A percentile compares a stretch with the other conserved stretches of the same genome.
phyloP scores from a whole-genome alignment of 2,113 vertebrate genomes.

The Nesoenas mayeri region DNA sequence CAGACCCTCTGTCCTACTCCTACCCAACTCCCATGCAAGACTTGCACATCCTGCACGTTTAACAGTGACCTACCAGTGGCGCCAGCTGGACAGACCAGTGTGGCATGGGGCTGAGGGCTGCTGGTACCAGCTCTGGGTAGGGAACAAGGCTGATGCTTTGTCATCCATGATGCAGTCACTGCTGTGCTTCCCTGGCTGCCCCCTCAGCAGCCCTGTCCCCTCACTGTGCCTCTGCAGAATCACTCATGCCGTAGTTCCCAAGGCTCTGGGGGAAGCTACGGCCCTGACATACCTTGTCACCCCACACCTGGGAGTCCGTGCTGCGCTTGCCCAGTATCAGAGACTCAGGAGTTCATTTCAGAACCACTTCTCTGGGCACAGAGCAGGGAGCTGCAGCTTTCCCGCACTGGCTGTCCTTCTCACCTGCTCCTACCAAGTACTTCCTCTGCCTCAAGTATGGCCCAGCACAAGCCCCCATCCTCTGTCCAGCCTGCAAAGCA shows the following conservation, averaged over 20 bases:
- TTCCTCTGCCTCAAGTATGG: rapidly evolving
- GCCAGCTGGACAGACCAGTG: not conserved
- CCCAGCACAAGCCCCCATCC: not conserved
- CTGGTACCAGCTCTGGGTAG: not conserved
- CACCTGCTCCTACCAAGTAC: not conserved
- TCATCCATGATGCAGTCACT: not conserved
- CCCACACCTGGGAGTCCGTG: rapidly evolving
- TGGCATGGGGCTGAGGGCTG: not conserved
- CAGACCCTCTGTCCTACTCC: not conserved
- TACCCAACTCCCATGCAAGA: not conserved
- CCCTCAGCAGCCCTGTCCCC: not conserved
- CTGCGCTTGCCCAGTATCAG: not conserved
- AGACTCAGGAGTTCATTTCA: not conserved
- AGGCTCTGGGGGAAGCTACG: not conserved
- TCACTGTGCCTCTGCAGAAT: not conserved
- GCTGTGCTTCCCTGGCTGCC: not conserved
- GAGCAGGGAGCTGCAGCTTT: not conserved
- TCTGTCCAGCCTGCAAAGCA: not conserved
- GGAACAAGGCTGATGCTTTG: not conserved
- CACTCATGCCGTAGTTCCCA: rapidly evolving
- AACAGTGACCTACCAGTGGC: not conserved
- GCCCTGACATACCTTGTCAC: not conserved
- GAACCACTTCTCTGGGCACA: not conserved
- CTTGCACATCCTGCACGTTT: not conserved
- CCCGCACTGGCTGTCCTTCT: not conserved